Base-by-base conservation (phyloP, 2,113 vertebrate species). In the Thymallus thymallus region DNA sequence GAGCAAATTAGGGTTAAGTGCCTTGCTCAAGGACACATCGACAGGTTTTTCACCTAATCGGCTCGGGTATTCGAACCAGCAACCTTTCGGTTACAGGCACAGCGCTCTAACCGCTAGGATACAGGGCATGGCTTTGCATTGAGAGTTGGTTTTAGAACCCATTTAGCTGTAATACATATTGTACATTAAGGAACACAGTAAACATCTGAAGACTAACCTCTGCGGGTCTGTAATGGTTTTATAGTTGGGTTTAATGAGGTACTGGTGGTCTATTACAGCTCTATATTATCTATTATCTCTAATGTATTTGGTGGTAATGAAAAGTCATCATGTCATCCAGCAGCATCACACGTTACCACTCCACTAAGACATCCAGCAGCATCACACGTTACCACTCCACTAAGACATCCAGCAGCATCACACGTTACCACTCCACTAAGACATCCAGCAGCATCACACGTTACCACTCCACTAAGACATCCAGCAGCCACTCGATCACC, bases 401-500 rank as follows among this genome's bases (percentile, higher is more conserved):
- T 41, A 7, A 55, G 51, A 55, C 18, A 55, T 20, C 20, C 18
- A 55, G 51, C 16, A 20, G 13, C 16, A 55, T 55, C 51, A 6
- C 0, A 55, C 16, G 3, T 4, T 14, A 55, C 14, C 51, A 18
- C 51, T 55, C 51, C 35, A 41, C 35, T 41, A 7, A 55, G 51
- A 55, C 18, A 55, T 20, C 20, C 18, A 55, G 51, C 16, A 20
- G 13, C 16, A 55, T 55, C 51, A 6, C 0, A 55, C 16, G 3
- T 4, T 14, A 55, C 14, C 51, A 18, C 51, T 55, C 51, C 35
- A 41, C 35, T 41, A 7, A 55, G 51, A 55, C 18, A 55, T 20
- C 20, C 18, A 55, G 51, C 16, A 20, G n/a, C n/a, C 77, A 72
- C 81, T 89, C 81, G 76, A 86, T 90, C 83, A 86, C 84, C 77